Evolutionary conservation across 2,888 invertebrate genomes (phyloP).

Genomic region (Torymus texanus): DNA sequence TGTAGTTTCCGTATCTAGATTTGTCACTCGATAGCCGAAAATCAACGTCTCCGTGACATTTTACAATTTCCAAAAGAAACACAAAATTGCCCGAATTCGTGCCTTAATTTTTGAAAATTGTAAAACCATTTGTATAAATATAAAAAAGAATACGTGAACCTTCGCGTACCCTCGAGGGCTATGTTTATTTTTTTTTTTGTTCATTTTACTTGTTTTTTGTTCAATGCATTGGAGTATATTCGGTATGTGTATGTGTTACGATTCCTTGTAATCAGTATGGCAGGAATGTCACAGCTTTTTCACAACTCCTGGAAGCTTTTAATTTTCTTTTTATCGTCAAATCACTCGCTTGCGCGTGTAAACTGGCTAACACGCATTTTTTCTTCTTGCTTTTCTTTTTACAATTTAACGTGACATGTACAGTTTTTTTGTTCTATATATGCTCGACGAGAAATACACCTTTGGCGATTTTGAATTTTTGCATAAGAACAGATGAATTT

Average conservation of each 20-base stretch:
- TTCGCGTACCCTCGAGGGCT: conserved; percentile 23
- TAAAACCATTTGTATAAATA: conserved; percentile 47
- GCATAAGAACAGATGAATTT: conserved; percentile 14
- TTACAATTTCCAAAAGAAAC: conserved; percentile 39
- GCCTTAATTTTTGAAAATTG: conserved; percentile 38
- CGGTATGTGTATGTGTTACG: neutral
- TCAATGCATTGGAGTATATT: conserved; percentile 14
- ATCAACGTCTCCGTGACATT: conserved; percentile 18
- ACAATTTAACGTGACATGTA: conserved; percentile 17
- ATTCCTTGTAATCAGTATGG: conserved; percentile 27
- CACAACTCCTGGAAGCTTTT: conserved; percentile 45
- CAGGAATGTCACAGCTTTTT: conserved; percentile 45
- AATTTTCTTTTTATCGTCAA: conserved; percentile 35
- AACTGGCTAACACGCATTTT: neutral
- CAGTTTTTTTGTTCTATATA: neutral
- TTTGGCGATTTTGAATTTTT: conserved; percentile 2
- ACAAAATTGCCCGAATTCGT: neutral
- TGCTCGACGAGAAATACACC: conserved; percentile 16
- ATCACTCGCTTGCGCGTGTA: conserved; percentile 5
- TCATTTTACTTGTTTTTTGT: too few relatives aligned
- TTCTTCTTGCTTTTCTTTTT: neutral
- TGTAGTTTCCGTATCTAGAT: too few relatives aligned
- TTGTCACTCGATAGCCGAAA: neutral
- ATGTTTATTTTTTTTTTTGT: neutral
- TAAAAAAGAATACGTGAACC: conserved; percentile 44